Conservation (phyloP, 2,888 invertebrate species). For the Himalopsyche japonica region DNA sequence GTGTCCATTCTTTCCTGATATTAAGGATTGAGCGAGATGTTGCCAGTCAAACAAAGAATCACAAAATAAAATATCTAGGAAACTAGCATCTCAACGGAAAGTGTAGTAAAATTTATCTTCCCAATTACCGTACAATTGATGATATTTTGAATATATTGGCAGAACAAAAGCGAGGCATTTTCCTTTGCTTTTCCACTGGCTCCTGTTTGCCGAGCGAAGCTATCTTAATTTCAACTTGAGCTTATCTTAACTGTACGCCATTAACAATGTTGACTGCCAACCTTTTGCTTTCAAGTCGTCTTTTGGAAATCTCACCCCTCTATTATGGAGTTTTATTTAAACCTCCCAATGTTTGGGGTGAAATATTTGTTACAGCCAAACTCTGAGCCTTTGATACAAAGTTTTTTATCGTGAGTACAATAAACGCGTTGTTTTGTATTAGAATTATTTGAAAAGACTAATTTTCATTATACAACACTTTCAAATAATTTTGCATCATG, state of each 20-base stretch:
- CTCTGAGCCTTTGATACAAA: neutral
- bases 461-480: too few relatives aligned
- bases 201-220: neutral
- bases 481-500: too few relatives aligned
- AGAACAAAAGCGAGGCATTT: neutral
- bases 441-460: too few relatives aligned
- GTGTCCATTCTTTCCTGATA: neutral
- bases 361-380: neutral
- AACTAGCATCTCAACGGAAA: neutral
- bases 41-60: neutral
- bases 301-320: neutral
- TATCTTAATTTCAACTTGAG: neutral
- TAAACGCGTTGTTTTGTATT: too few relatives aligned
- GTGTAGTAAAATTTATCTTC: neutral
- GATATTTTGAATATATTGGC: neutral
- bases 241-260: constrained; percentile 8
- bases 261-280: neutral
- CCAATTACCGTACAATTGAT: neutral
- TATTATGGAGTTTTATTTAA: neutral
- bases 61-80: neutral
- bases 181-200: neutral
- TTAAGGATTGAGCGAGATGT: neutral
- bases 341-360: neutral
- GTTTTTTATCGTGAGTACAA: too few relatives aligned
- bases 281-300: neutral